phyloP scores from a whole-genome alignment of 2,888 invertebrate species.

The Bombylius major region DNA sequence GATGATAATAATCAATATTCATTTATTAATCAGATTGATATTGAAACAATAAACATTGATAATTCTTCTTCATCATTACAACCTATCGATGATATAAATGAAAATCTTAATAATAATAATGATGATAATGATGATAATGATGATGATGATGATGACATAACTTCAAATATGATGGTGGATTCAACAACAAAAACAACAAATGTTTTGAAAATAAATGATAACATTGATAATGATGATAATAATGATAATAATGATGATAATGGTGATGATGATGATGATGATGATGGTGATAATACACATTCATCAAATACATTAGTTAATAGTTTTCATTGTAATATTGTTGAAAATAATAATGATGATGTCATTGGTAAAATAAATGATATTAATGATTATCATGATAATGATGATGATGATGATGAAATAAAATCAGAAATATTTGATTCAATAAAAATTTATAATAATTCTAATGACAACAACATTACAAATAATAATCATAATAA shows the following conservation, averaged over 20 bases:
- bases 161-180: background rate
- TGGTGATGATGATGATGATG: background rate
- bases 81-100: conserved; percentile 8
- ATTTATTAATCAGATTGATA: conserved; percentile 11
- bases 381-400: background rate
- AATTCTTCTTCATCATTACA: background rate
- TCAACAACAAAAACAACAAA: background rate
- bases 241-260: background rate
- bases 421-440: background rate
- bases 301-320: background rate
- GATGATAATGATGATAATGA: conserved; percentile 3
- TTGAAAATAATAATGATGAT: background rate
- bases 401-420: background rate
- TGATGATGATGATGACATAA: background rate
- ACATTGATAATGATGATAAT: background rate
- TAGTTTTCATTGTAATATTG: background rate
- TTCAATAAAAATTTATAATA: background rate
- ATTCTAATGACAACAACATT: background rate
- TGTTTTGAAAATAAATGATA: background rate
- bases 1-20: conserved; percentile 4
- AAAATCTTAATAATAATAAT: conserved; percentile 2
- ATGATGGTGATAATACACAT: background rate
- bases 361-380: background rate
- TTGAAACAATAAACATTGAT: conserved; percentile 6
- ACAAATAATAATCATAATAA: background rate